A percentile compares a stretch with the other conserved stretches of the same genome.
These are phyloP conservation scores for Crematogaster levior DNA, from an alignment of 2,888 invertebrate species.

Conservation along the genomic window DNA sequence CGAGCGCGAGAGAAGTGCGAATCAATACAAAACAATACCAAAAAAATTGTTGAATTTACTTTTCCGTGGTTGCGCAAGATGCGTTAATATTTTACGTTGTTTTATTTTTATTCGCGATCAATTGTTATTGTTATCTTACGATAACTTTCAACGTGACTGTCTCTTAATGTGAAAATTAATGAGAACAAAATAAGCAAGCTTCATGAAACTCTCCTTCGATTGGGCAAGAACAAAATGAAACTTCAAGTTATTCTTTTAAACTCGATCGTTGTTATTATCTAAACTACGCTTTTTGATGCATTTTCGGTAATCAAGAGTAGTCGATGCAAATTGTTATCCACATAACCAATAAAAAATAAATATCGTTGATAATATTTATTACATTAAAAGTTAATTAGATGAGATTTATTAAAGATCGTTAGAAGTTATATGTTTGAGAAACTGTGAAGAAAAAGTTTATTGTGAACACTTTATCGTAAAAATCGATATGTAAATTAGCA, in stretches of 20 bases:
- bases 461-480: neutral
- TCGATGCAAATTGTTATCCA: neutral
- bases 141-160: neutral
- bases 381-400: neutral
- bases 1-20: neutral
- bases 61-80: conserved; percentile 39
- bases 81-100: conserved; percentile 38
- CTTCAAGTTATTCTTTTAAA: neutral
- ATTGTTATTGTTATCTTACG: conserved; percentile 30
- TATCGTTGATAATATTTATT: neutral
- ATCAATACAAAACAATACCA: conserved; percentile 29
- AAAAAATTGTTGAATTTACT: conserved; percentile 39
- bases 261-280: neutral
- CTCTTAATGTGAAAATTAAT: neutral
- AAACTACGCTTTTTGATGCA: neutral
- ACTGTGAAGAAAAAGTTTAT: neutral
- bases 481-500: neutral
- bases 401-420: conserved; percentile 23
- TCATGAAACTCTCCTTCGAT: neutral
- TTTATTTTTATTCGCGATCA: conserved; percentile 38
- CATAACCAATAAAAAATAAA: neutral
- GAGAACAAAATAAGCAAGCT: neutral
- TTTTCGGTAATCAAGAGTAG: conserved; percentile 4
- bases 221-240: neutral
- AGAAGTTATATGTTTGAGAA: conserved; percentile 4